A percentile compares a stretch with the other conserved stretches of the same genome.
Evolutionary conservation across 2,888 invertebrate genomes (phyloP).

Genomic region (Tinea semifulvella): DNA sequence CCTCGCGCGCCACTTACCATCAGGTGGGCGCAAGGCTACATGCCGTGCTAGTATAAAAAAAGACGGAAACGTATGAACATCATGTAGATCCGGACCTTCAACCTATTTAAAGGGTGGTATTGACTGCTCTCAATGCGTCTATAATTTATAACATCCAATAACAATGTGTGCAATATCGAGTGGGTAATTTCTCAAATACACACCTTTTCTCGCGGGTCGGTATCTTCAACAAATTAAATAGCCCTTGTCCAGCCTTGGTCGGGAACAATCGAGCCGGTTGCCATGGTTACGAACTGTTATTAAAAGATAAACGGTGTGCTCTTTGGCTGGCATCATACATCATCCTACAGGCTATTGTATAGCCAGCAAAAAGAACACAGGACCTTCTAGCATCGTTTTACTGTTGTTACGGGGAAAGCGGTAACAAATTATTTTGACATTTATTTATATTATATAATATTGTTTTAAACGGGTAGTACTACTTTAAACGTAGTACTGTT

Average conservation of each 20-base stretch:
- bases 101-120: not conserved
- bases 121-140: conserved; percentile 28
- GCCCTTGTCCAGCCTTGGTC: conserved; percentile 18
- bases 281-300: conserved; percentile 25
- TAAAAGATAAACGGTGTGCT: conserved; percentile 30
- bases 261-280: conserved; percentile 26
- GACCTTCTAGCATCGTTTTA: too few species aligned
- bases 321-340: conserved; percentile 8
- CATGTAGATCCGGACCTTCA: too few species aligned
- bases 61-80: too few species aligned
- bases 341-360: not conserved
- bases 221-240: conserved; percentile 35
- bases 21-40: too few species aligned
- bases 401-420: too few species aligned
- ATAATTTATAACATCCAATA: conserved; percentile 52
- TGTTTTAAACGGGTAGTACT: too few species aligned
- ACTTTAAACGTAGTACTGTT: too few species aligned
- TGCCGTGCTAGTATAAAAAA: too few species aligned
- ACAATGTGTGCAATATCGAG: conserved; percentile 52
- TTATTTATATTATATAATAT: too few species aligned
- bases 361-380: too few species aligned
- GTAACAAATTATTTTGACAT: too few species aligned
- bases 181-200: conserved; percentile 55
- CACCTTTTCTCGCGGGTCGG: conserved; percentile 41
- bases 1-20: too few species aligned